Percentiles rank a stretch among this genome's conserved stretches.
Conservation (phyloP, 2,888 invertebrate species). For the Polyommatus iphigenia region DNA sequence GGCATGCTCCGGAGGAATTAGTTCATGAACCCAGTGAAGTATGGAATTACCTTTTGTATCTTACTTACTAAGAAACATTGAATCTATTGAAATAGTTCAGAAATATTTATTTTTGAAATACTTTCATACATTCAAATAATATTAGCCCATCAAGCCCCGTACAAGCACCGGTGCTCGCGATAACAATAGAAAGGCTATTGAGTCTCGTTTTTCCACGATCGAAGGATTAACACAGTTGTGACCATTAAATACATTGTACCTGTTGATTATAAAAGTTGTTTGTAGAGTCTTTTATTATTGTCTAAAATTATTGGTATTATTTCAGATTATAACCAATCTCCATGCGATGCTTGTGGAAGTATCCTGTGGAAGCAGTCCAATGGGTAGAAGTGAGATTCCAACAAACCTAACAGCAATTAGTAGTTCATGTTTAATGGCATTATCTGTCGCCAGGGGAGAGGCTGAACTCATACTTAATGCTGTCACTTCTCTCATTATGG, state of each 20-base stretch:
- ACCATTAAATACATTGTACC: too few relatives aligned
- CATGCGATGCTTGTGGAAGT: conserved; percentile 92
- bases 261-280: too few relatives aligned
- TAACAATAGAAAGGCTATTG: too few relatives aligned
- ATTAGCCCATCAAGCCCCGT: too few relatives aligned
- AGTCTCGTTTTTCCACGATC: too few relatives aligned
- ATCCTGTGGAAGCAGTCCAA: conserved; percentile 81
- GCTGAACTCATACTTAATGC: conserved; percentile 94
- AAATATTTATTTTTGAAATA: too few relatives aligned
- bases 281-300: background rate
- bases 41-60: conserved; percentile 30
- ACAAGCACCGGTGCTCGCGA: too few relatives aligned
- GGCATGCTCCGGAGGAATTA: conserved; percentile 92
- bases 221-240: too few relatives aligned
- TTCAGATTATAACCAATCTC: conserved; percentile 86
- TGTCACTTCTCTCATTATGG: conserved; percentile 92
- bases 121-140: too few relatives aligned
- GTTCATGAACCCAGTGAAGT: conserved; percentile 89
- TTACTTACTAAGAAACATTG: too few relatives aligned
- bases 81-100: too few relatives aligned
- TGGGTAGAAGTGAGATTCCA: conserved; percentile 72
- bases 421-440: conserved; percentile 93
- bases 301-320: conserved; percentile 39
- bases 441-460: conserved; percentile 96
- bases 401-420: conserved; percentile 91